Evolutionary conservation across 2,113 vertebrate species (phyloP).

Genomic region (Chaetops frenatus): DNA sequence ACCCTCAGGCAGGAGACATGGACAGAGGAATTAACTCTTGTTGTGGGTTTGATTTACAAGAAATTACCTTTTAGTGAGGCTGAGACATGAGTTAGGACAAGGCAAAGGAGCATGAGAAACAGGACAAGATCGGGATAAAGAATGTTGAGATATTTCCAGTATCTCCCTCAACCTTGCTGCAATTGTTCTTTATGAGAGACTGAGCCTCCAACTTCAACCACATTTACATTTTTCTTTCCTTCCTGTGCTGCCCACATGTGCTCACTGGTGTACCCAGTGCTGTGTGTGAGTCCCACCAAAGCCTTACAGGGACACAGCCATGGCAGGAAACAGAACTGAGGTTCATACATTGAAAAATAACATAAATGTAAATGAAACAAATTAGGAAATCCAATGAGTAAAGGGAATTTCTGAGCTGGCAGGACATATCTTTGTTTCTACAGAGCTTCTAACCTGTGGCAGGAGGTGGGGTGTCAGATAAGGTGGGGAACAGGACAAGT

Average conservation of each 20-base stretch:
- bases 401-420: neutral
- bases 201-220: neutral
- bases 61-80: neutral
- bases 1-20: rapidly evolving
- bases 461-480: neutral
- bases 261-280: neutral
- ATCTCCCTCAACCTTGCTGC: neutral
- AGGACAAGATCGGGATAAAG: neutral
- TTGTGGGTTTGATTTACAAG: neutral
- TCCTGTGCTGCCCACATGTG: neutral
- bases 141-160: neutral
- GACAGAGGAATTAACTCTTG: neutral
- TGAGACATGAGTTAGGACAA: neutral
- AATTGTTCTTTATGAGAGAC: neutral
- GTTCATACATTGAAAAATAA: neutral
- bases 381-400: neutral
- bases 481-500: neutral
- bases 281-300: neutral
- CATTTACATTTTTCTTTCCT: neutral
- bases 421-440: neutral
- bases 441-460: neutral
- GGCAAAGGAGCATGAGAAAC: neutral
- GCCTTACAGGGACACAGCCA: neutral
- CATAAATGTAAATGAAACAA: neutral
- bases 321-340: neutral